Conservation (phyloP, 2,797 vertebrate species). For the Platalea minor region DNA sequence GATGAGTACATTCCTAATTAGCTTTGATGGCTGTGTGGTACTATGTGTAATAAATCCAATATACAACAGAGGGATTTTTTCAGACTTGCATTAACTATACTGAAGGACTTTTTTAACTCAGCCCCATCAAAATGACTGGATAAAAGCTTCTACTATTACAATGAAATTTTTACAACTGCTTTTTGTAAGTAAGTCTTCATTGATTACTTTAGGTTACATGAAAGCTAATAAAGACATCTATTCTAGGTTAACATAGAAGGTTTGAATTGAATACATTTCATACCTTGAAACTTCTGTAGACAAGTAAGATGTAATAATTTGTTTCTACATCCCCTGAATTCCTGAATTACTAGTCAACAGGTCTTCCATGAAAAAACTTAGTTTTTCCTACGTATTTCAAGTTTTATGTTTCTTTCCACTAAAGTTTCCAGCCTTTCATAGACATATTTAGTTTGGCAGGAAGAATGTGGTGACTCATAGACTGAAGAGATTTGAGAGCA, state of each 20-base stretch:
- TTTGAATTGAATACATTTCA: neutral
- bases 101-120: neutral
- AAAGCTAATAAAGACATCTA: neutral
- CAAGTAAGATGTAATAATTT: constrained; percentile 29
- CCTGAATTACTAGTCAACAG: constrained; percentile 75
- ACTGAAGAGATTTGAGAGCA: constrained; percentile 81
- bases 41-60: neutral
- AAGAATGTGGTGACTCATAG: constrained; percentile 77
- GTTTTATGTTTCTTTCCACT: constrained; percentile 83
- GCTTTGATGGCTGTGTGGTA: neutral
- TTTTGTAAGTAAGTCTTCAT: neutral
- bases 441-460: constrained; percentile 84
- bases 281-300: constrained; percentile 23
- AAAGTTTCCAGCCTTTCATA: constrained; percentile 79
- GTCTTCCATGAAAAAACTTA: constrained; percentile 75
- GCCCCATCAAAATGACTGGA: neutral
- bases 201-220: neutral
- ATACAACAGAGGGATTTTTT: neutral
- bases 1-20: neutral
- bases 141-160: neutral
- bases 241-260: neutral
- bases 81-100: neutral
- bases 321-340: constrained; percentile 63
- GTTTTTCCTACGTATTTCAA: constrained; percentile 75
- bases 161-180: neutral